phyloP scores from a whole-genome alignment of 2,888 invertebrate genomes.

The Morpho helenor region DNA sequence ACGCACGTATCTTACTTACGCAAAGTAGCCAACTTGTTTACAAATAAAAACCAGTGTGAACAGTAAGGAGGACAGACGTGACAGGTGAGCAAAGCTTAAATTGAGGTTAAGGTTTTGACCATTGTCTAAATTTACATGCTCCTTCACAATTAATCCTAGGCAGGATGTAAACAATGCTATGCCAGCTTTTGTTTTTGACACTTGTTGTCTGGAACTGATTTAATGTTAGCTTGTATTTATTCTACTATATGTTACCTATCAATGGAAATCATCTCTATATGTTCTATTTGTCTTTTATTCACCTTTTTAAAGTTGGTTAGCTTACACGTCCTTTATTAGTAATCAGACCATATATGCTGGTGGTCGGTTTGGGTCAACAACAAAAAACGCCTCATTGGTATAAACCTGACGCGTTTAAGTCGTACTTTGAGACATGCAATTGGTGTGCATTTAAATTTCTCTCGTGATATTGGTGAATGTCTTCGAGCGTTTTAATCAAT shows the following conservation, averaged over 20 bases:
- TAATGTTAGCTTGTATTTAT: constrained; percentile 33
- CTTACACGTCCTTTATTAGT: no score
- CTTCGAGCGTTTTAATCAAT: constrained; percentile 10
- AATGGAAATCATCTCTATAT: no score
- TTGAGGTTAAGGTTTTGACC: constrained; percentile 53
- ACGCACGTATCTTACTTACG: constrained; percentile 43
- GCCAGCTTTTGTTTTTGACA: constrained; percentile 46
- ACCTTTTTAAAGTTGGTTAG: no score
- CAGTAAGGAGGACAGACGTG: constrained; percentile 56
- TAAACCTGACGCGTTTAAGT: no score
- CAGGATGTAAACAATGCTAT: constrained; percentile 47
- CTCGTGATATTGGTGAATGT: background rate
- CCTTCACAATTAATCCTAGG: constrained; percentile 2
- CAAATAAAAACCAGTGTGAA: constrained; percentile 57
- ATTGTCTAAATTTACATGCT: constrained; percentile 5
- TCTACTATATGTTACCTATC: background rate
- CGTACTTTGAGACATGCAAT: no score
- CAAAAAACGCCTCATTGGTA: no score
- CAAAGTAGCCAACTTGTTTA: constrained; percentile 51
- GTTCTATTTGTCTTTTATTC: no score
- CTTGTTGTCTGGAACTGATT: constrained; percentile 11
- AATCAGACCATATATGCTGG: no score
- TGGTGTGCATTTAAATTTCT: background rate
- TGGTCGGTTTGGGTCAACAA: no score
- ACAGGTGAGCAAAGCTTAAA: constrained; percentile 59